These are phyloP conservation scores for Zosterops japonicus DNA, from an alignment of 2,113 vertebrate species.

Conservation along the genomic window DNA sequence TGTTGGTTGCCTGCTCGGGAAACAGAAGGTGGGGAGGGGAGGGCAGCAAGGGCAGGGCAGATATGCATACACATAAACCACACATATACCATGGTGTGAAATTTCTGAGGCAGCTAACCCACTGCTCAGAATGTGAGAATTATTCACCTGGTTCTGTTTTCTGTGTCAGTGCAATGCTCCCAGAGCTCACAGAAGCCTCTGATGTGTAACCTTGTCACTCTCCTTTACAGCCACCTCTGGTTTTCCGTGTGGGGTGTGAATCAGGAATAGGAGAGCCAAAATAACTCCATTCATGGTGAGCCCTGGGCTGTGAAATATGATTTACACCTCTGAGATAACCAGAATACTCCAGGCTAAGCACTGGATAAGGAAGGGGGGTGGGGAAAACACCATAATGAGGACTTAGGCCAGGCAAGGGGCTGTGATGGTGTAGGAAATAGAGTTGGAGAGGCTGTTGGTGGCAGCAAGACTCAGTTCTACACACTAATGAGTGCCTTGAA, in stretches of 20 bases:
- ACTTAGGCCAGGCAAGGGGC: background rate
- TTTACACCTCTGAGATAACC: background rate
- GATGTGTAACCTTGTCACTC: background rate
- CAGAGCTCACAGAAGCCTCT: background rate
- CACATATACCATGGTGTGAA: fast-evolving
- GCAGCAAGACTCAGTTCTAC: background rate
- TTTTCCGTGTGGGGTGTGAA: background rate
- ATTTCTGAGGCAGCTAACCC: background rate
- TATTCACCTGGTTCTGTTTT: background rate
- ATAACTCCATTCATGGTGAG: background rate
- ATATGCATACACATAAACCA: background rate
- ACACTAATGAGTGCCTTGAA: background rate
- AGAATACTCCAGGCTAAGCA: background rate
- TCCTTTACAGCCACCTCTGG: background rate
- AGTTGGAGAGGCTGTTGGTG: background rate
- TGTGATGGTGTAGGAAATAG: background rate
- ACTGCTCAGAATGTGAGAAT: background rate
- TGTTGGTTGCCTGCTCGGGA: background rate
- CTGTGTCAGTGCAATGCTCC: background rate
- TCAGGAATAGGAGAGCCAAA: background rate
- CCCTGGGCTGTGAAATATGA: background rate
- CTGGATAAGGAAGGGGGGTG: background rate
- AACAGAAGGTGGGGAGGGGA: background rate
- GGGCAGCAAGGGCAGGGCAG: background rate
- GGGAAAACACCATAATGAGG: fast-evolving